These are phyloP conservation scores for Actinia equina DNA, from an alignment of 64 coral and sea anemone species.

Conservation along the genomic window DNA sequence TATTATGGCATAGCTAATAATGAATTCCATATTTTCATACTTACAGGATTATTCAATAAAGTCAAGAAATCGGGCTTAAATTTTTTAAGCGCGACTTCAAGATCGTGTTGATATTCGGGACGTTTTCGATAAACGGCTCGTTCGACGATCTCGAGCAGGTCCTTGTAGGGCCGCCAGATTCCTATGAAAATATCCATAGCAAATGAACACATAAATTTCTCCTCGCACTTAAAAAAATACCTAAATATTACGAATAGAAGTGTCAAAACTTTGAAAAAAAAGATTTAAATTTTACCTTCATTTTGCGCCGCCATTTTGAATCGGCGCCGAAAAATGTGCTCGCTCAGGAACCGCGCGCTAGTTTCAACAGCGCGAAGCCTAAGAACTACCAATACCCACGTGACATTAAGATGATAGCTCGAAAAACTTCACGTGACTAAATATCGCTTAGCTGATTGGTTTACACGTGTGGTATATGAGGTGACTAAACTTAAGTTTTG, in stretches of 20 bases:
- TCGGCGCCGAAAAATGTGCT: conserved; percentile 32
- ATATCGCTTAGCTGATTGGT: conserved; percentile 7
- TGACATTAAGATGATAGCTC: not conserved
- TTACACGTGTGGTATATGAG: not conserved
- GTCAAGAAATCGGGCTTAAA: conserved; percentile 89
- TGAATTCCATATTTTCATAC: not conserved
- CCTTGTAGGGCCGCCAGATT: conserved; percentile 88
- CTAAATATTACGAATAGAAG: not conserved
- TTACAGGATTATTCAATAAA: conserved; percentile 92
- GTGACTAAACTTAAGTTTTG: not conserved
- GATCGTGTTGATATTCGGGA: conserved; percentile 79
- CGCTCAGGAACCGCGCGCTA: conserved; percentile 13
- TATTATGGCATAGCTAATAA: not conserved
- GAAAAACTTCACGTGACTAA: not conserved
- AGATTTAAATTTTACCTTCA: conserved; percentile 33
- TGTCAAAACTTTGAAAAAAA: not conserved
- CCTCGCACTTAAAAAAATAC: not conserved
- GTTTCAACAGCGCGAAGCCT: not conserved
- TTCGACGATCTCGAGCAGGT: conserved; percentile 80
- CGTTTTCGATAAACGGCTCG: conserved; percentile 82
- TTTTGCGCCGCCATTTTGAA: conserved; percentile 53
- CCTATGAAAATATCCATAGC: conserved; percentile 49
- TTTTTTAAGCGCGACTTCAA: conserved; percentile 77
- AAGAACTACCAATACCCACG: not conserved
- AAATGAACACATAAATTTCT: not conserved